Evolutionary conservation across 2,797 vertebrate species (phyloP), one percentile per base, ranked within the genome.

Genomic region (Pseudomugil tenellus): DNA sequence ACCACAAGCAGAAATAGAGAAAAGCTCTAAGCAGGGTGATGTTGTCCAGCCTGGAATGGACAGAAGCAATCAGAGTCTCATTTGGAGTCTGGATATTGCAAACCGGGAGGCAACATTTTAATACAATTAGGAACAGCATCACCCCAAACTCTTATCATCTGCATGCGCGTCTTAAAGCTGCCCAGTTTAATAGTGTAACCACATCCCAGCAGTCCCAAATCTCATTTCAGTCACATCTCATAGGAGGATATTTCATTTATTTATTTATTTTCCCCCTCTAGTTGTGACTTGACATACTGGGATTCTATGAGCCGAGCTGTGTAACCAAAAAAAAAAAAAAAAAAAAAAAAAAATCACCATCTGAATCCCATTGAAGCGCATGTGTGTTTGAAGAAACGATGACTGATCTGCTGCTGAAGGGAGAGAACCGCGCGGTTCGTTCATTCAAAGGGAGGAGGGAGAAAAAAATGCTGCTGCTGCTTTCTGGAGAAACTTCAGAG

Each of bases 401-500:
- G 85, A 83, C 16, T 81, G 85, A 81, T 80, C 54, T 64, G 72
- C 75, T 62, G 84, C 71, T 81, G 77, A 60, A 43, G 52, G 55
- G 35, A 63, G 60, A 79, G 64, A 77, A 62, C 76, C 73, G 71
- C 79, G 60, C 56, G 37, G 64, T 9, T 70, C 56, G 49, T 66
- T 80, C 79, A 74, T 58, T 79, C 76, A 58, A 67, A 72, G 76
- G 25, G 32, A 25, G 34, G 14, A 1, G 16, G 10, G 1, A 0
- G 17, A 11, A 13, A n/a, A 32, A 32, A 23, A 29, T 37, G 14
- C 6, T 41, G 74, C 6, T 41, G 74, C 69, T 23, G 76, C 80
- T 71, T 76, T 80, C 77, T 79, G 83, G 72, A 77, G 70, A 57
- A 86, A 86, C 85, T 85, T 88, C 81, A 83, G 65, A 81, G 61